Evolutionary conservation across 2,113 vertebrate species (phyloP), one percentile per base, ranked within the genome.

Genomic region (Poicephalus meyeri): DNA sequence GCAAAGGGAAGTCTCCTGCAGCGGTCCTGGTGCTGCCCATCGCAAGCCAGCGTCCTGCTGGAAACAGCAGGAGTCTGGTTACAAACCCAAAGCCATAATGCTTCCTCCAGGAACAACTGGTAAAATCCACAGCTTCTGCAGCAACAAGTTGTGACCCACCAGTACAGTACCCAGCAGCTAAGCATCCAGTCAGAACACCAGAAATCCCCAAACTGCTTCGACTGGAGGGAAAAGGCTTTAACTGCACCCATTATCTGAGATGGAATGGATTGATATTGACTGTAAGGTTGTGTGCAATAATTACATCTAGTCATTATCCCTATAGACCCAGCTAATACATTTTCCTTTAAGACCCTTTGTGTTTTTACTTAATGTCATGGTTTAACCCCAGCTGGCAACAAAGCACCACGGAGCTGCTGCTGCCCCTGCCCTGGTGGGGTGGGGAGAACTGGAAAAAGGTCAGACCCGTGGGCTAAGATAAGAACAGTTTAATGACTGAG

Each of bases 31-130:
- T 17, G 24, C 13, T 2, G 21, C 73, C 52, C 50, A 9, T 3
- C 4, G 5, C 0, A 2, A 26, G 61, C 35, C 42, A 66, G 2
- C 1, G 0, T 2, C 28, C 42, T 3, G 12, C 41, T n/a, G 41
- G 42, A 39, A 44, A 31, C 3, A 13, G 2, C 42, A 44, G 4
- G 19, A 5, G 24, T 29, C 50, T 58, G 4, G 28, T 71, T 2
- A 15, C 24, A 64, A 20, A 66, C 29, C 28, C 16, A 41, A 29
- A 53, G 7, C 63, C 56, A 5, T 17, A 31, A 18, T 0, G 11
- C 13, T 37, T 35, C 80, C 47, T 37, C 31, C 72, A 26, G 37
- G 5, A 31, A 19, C 58, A 72, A 25, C 20, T 13, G 56, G 37
- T 41, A 16, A 37, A 46, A 24, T 1, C 50, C 31, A 39, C 1